Evolutionary conservation across 2,113 vertebrate species (phyloP), one percentile per base, ranked within the genome.

Genomic region (Mesitornis unicolor): DNA sequence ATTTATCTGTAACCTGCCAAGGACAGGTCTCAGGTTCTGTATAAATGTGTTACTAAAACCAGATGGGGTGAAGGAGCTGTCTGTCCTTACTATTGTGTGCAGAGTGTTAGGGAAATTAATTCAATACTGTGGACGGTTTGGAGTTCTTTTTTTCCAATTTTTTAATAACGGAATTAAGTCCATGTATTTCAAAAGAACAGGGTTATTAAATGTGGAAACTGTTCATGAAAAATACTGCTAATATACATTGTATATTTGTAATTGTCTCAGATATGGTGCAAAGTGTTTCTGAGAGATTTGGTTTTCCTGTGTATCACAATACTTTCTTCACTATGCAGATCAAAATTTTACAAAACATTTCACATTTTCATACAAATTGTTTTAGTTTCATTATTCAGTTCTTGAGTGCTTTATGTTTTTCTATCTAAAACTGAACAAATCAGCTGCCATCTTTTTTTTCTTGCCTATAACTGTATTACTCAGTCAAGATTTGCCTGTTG

Each of bases 101-200:
- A 77, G 24, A 13, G 40, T 51, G 29, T n/a, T 76, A 57, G 10
- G 21, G 43, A 51, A 71, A 63, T 45, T 36, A 25, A 19, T 48
- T 24, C 17, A 50, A 16, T 38, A 24, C 11, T 17, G 13, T 36
- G 33, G 29, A 59, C 59, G 13, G 31, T 43, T 18, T 35, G 15
- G 21, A 5, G 5, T 11, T 2, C 14, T 14, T 19, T 15, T 33
- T 21, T 5, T 1, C 4, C 2, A 3, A 7, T 4, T 38, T 20
- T 43, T 31, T 43, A 42, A 43, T 38, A 4, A 36, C 40, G 25
- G 9, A 47, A 36, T 40, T n/a, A 17, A 42, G 17, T 69, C 26
- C 2, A 1, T 67, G 2, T 54, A 56, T 48, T 42, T 74, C 31
- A 61, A 67, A 68, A 69, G 29, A 81, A 50, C 15, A 51, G 3